A percentile compares a stretch with the other conserved stretches of the same genome.
Evolutionary conservation across 2,888 invertebrate genomes (phyloP).

Genomic region (Mesoligia furuncula): DNA sequence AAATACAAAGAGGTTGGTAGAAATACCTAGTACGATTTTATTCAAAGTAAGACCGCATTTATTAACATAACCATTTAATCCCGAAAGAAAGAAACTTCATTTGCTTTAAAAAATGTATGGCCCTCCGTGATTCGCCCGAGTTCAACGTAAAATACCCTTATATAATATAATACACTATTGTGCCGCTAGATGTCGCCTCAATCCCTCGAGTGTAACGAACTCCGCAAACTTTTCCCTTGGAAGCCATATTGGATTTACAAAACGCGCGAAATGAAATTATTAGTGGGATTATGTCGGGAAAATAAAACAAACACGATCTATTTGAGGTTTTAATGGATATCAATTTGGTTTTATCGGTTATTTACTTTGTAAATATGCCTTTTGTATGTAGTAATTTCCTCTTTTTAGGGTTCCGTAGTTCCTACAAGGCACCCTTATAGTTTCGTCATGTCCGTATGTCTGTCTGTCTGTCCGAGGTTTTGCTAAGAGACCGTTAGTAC

Average conservation of each 20-base stretch:
- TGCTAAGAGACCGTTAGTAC: no score
- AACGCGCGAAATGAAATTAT: slow-evolving; percentile 69
- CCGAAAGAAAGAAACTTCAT: slow-evolving; percentile 28
- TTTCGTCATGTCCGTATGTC: no score
- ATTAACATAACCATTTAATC: slow-evolving; percentile 9
- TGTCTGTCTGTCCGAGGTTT: no score
- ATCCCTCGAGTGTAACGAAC: slow-evolving; percentile 65
- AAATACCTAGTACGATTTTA: slow-evolving; percentile 9
- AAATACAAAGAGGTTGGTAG: background rate
- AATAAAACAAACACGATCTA: slow-evolving; percentile 62
- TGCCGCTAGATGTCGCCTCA: slow-evolving; percentile 63
- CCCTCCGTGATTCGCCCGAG: slow-evolving; percentile 11
- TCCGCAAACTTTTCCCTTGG: slow-evolving; percentile 53
- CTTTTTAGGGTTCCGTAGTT: no score
- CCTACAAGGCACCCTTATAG: no score
- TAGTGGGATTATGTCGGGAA: slow-evolving; percentile 63
- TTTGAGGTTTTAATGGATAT: slow-evolving; percentile 43
- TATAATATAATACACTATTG: slow-evolving; percentile 53
- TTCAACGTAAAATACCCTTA: slow-evolving; percentile 38
- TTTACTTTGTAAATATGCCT: slow-evolving; percentile 28
- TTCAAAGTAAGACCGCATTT: slow-evolving; percentile 3
- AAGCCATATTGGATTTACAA: slow-evolving; percentile 73
- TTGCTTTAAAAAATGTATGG: slow-evolving; percentile 44
- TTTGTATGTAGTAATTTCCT: slow-evolving; percentile 18
- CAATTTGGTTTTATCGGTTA: slow-evolving; percentile 42